A percentile compares a stretch with the other conserved stretches of the same genome.
phyloP scores from a whole-genome alignment of 2,113 vertebrate species.

The Diadophis punctatus region DNA sequence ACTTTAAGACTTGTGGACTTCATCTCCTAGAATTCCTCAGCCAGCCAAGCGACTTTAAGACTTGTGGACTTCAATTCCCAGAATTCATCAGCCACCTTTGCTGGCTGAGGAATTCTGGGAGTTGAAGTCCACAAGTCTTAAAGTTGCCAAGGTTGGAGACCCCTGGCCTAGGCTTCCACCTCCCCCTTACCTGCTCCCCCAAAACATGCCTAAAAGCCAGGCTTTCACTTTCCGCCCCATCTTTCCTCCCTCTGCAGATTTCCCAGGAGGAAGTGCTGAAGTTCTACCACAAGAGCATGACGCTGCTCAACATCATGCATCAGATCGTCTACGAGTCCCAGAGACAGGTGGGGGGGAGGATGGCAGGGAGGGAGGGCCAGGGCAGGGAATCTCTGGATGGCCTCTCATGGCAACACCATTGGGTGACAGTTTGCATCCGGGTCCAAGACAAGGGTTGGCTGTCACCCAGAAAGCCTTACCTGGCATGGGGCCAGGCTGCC shows the following conservation, averaged over 20 bases:
- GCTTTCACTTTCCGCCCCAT: not conserved
- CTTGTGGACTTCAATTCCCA: too few relatives aligned
- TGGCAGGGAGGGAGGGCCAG: not conserved
- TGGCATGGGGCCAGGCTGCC: not conserved
- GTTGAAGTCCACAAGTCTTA: too few relatives aligned
- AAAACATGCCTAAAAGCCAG: not conserved
- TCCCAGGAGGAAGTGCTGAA: conserved; percentile 86
- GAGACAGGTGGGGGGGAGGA: conserved; percentile 74
- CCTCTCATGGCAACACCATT: not conserved
- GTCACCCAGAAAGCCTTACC: not conserved
- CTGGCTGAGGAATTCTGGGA: too few relatives aligned
- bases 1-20: too few relatives aligned
- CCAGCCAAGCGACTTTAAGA: too few relatives aligned
- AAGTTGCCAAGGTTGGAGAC: too few relatives aligned
- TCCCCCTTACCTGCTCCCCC: too few relatives aligned
- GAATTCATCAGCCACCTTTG: too few relatives aligned
- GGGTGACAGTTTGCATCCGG: not conserved
- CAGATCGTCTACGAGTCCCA: conserved; percentile 95
- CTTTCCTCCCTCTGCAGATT: conserved; percentile 66
- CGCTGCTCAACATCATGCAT: conserved; percentile 94
- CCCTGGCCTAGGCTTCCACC: too few relatives aligned
- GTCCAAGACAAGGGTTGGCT: not conserved
- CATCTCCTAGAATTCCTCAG: too few relatives aligned
- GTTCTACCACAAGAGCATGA: conserved; percentile 94
- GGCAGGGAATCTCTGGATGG: not conserved